These are phyloP conservation scores for Tinamus guttatus DNA, from an alignment of 2,113 vertebrate species.

Conservation along the genomic window DNA sequence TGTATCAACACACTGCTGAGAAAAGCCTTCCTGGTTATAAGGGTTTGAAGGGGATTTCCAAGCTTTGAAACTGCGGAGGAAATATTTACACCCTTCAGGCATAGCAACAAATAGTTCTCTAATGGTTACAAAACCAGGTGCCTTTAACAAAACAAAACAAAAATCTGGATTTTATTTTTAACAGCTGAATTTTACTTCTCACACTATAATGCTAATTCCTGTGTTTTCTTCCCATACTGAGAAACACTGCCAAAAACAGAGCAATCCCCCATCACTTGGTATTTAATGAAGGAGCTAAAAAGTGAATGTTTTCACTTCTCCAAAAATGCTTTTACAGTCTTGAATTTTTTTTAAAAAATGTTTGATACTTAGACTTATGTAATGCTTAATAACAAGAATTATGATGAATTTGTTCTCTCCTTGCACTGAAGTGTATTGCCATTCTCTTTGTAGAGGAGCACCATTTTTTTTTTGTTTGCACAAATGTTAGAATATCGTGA, in stretches of 20 bases:
- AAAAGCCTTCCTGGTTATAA: slow-evolving; percentile 1
- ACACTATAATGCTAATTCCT: background rate
- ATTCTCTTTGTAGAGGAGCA: background rate
- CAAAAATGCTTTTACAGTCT: background rate
- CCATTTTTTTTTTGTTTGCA: background rate
- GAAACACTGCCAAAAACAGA: background rate
- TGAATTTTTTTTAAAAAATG: background rate
- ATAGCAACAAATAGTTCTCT: background rate
- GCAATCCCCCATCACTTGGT: background rate
- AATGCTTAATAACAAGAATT: background rate
- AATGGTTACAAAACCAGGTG: background rate
- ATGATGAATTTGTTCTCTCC: background rate
- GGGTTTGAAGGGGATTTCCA: slow-evolving; percentile 69
- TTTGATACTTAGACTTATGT: background rate
- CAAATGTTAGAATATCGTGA: background rate
- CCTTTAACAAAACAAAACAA: too few relatives aligned
- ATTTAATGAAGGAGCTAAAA: slow-evolving; percentile 13
- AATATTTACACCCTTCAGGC: slow-evolving; percentile 26
- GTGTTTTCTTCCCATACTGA: background rate
- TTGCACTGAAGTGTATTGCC: background rate
- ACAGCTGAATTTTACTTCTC: slow-evolving; percentile 32
- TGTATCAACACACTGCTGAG: background rate
- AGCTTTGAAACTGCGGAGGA: background rate
- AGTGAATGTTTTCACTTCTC: slow-evolving; percentile 24
- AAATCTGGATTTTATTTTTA: slow-evolving; percentile 28